phyloP scores from a whole-genome alignment of 2,113 vertebrate genomes.

The Pedionomus torquatus region DNA sequence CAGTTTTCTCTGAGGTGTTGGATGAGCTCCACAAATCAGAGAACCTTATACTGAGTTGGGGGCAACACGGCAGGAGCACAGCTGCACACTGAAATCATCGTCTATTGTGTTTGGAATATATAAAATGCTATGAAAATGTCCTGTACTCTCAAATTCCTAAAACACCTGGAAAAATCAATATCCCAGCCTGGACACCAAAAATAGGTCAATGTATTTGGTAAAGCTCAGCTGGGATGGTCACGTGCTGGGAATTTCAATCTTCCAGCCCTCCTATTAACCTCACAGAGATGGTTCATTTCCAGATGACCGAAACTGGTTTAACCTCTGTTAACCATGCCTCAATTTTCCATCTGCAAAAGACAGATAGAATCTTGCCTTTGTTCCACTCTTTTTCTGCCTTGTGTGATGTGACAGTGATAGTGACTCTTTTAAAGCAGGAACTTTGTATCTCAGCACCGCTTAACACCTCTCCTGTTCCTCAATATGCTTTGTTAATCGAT shows the following conservation, averaged over 20 bases:
- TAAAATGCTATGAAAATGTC: not conserved
- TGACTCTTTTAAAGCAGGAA: not conserved
- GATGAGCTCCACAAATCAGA: not conserved
- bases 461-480: not conserved
- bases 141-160: not conserved
- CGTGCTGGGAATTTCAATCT: not conserved
- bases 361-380: not conserved
- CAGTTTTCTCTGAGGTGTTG: not conserved
- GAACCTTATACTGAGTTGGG: not conserved
- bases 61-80: not conserved
- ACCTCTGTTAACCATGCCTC: not conserved
- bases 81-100: not conserved
- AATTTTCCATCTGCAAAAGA: not conserved
- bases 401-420: not conserved
- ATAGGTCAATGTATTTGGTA: not conserved
- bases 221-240: not conserved
- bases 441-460: not conserved
- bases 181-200: not conserved
- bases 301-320: not conserved
- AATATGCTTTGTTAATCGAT: not conserved
- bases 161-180: conserved; percentile 19
- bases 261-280: not conserved
- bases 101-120: not conserved
- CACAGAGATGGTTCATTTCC: not conserved
- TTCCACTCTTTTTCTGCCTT: not conserved